Conservation (phyloP, 2,113 vertebrate species). For the Steatornis caripensis region DNA sequence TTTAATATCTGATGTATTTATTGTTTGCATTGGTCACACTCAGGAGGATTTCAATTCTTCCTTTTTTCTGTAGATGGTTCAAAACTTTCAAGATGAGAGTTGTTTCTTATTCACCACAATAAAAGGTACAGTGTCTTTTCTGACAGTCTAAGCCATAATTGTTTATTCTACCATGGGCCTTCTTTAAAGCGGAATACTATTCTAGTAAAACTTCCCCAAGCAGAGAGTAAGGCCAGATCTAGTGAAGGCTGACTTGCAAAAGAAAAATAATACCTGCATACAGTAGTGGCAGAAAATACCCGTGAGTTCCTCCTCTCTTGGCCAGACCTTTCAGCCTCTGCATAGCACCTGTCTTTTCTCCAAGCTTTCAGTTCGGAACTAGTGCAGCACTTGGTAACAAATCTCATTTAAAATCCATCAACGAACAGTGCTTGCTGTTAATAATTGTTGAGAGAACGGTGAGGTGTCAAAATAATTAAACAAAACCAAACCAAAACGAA, state of each 20-base stretch:
- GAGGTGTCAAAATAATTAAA: neutral
- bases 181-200: neutral
- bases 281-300: neutral
- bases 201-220: no score
- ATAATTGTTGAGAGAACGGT: neutral
- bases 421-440: neutral
- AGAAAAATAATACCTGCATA: neutral
- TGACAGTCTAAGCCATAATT: neutral
- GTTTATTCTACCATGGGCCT: neutral
- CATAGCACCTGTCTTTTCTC: neutral
- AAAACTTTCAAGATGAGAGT: slow-evolving; percentile 95
- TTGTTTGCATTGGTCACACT: neutral
- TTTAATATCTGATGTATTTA: neutral
- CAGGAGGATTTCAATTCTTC: neutral
- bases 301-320: neutral
- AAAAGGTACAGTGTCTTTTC: slow-evolving; percentile 79
- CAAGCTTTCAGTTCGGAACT: neutral
- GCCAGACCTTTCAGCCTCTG: neutral
- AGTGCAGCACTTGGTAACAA: neutral
- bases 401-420: neutral
- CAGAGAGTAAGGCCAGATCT: neutral
- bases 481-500: no score
- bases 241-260: neutral
- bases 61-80: slow-evolving; percentile 85
- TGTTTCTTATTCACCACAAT: slow-evolving; percentile 93